Base-by-base conservation (phyloP, 1,140 invertebrate genomes). In the Belonocnema kinseyi region DNA sequence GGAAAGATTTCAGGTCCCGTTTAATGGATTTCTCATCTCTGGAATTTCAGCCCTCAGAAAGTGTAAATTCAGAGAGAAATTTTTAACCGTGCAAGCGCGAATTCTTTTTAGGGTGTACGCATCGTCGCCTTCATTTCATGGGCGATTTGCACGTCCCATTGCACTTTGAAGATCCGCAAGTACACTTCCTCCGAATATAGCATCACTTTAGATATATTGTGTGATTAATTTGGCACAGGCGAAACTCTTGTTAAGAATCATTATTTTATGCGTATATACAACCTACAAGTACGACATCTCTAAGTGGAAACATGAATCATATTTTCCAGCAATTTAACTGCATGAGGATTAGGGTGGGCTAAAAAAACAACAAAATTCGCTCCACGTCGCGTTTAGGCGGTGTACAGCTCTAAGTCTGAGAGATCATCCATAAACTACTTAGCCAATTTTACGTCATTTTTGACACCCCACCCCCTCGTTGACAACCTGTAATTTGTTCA, bases 111-210 rank as follows among this genome's bases (percentile, higher is more conserved):
- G 50, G 50, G 61, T 76, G 12, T 19, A 77, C 75, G 80, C 75
- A 51, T 79, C 51, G 77, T 52, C 76, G 75, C 73, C 50, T 79
- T 79, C 80, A 81, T 81, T 82, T 82, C 73, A 82, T 73, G 80
- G 53, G 26, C 76, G 75, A 82, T 82, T 74, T 77, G 12, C 26
- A 46, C 61, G 61, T 66, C 61, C 26, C 61, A 66, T 66, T 66
- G 33, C 26, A 10, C 61, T 40, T 33, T 66, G 3, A 66, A 66
- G 61, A 66, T 66, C 26, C 58, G 33, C 13, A 66, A 66, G 33
- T 66, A 66, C 10, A 46, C 61, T 40, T 66, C 14, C 21, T 13
- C 61, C 40, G 33, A 66, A 66, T n/a, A 66, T 66, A 66, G 61
- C 26, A n/a, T 66, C 58, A 66, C 13, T 58, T 21, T 56, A 56